A percentile compares a stretch with the other conserved stretches of the same genome.
These are phyloP conservation scores for Brachyopa scutellaris DNA, from an alignment of 2,888 invertebrate genomes.

Conservation along the genomic window DNA sequence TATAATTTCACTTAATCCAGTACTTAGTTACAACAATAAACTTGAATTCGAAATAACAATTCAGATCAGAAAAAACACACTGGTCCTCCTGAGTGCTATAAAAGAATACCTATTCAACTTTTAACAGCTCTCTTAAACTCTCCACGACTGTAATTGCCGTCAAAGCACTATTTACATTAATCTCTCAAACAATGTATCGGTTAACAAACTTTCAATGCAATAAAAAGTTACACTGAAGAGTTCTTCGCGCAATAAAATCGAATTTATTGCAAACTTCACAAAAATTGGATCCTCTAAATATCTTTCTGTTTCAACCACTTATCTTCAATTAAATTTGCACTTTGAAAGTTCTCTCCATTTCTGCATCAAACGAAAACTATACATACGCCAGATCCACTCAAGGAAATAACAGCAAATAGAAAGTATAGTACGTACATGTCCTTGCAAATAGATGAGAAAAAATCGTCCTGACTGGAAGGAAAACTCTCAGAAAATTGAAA, in stretches of 20 bases:
- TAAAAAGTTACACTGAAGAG: neutral
- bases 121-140: no score
- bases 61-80: no score
- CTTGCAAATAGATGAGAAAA: no score
- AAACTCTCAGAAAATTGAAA: neutral
- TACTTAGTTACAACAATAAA: no score
- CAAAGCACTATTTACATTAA: no score
- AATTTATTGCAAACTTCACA: constrained; percentile 6
- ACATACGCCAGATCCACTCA: constrained; percentile 30
- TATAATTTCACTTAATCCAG: no score
- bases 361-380: neutral
- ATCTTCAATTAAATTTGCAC: constrained; percentile 47
- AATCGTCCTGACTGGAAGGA: neutral
- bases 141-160: no score
- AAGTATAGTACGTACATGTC: no score
- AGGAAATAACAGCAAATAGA: constrained; percentile 21
- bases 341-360: constrained; percentile 30
- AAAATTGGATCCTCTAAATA: constrained; percentile 1
- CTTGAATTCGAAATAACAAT: no score
- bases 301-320: neutral
- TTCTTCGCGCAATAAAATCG: constrained; percentile 35
- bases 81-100: no score
- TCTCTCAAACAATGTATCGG: neutral
- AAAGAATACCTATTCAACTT: no score
- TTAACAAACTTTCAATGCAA: neutral